Base-by-base conservation (phyloP, 2,113 vertebrate species). In the Nesospiza acunhae region DNA sequence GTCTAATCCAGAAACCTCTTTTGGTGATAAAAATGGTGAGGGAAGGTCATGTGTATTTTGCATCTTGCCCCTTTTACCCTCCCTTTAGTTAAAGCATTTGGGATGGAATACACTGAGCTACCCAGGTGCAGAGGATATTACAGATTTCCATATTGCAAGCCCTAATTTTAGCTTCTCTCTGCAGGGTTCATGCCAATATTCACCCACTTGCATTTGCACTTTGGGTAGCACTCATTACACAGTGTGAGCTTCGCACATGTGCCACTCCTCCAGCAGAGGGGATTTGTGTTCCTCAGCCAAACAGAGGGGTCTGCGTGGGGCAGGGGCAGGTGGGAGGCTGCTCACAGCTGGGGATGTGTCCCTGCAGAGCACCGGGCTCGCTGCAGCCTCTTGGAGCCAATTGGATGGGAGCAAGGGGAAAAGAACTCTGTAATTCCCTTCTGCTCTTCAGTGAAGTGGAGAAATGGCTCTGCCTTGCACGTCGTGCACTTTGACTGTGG, bases 161-260 rank as follows among this genome's bases (percentile, higher is more conserved):
- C 87, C 87, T 96, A 76, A 85, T 95, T 94, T 96, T 95, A 91
- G 89, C 91, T 85, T 3, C 70, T 4, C 72, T 49, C 77, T 15
- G 74, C 62, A 24, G 28, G 27, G 81, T 68, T 96, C 67, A 21
- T 93, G 95, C 89, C 96, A 94, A 50, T 47, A 39, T 59, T 95
- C 93, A 66, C 93, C 93, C 93, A 73, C 92, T 87, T 80, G 50
- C 84, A 39, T 86, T 95, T 87, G 84, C 78, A 75, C 87, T 91
- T 93, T 53, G 1, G 42, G 94, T 67, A 88, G 90, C 76, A 44
- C 92, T 96, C 70, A 35, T 77, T 87, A 50, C 84, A n/a, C 90
- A 67, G 87, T 19, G 89, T 31, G 94, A 95, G 94, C 92, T 74
- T 33, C 4, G 3, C 81, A 37, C 77, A 52, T 44, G 95, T 87